Evolutionary conservation across 2,888 invertebrate species (phyloP).

Genomic region (Eudemis profundana): DNA sequence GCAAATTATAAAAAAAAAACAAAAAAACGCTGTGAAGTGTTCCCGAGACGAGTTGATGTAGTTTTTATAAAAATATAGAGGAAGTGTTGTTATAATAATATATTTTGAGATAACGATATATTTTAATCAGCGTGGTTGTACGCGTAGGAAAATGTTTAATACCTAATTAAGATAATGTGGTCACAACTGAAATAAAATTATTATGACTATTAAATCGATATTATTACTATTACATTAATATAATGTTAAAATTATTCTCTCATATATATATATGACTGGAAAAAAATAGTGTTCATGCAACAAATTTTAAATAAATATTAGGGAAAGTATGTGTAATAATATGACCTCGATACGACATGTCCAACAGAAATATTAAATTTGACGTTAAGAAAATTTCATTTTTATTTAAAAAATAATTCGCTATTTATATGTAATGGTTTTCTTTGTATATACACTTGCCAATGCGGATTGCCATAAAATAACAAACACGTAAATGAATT

Average conservation of each 20-base stretch:
- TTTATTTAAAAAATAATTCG: no score
- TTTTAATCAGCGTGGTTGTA: constrained; percentile 16
- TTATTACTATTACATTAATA: constrained; percentile 14
- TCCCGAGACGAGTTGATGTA: constrained; percentile 14
- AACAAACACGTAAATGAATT: constrained; percentile 1
- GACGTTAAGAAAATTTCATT: no score
- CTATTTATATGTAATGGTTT: constrained; percentile 6
- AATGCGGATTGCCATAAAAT: constrained; percentile 39
- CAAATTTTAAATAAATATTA: background rate
- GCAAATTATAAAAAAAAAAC: constrained; percentile 34
- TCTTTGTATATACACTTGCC: constrained; percentile 43
- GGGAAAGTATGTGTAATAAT: background rate
- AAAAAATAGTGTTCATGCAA: no score
- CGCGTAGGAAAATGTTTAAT: constrained; percentile 10
- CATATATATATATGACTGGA: background rate
- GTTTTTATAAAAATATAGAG: constrained; percentile 37
- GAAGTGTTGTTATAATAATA: constrained; percentile 21
- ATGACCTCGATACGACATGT: no score
- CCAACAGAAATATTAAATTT: background rate
- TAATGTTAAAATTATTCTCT: background rate
- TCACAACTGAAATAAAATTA: constrained; percentile 1
- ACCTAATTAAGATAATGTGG: constrained; percentile 7
- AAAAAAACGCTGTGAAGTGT: constrained; percentile 30
- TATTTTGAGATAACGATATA: constrained; percentile 37
- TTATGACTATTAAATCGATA: constrained; percentile 3